These are phyloP conservation scores for Bucorvus abyssinicus DNA, from an alignment of 2,797 vertebrate genomes.

Conservation along the genomic window DNA sequence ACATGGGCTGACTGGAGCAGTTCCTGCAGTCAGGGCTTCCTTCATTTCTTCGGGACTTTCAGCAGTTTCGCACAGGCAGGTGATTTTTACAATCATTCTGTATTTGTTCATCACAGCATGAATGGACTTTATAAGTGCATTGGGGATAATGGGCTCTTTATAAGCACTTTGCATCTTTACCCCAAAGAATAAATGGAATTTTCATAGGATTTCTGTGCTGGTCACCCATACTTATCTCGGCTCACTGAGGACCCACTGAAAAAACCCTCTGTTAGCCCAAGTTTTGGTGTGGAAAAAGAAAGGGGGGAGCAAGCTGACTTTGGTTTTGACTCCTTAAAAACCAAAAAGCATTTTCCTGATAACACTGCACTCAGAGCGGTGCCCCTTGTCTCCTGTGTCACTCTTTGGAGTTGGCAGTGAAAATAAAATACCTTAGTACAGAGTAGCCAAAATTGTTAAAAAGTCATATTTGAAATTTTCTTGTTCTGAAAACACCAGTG, in stretches of 20 bases:
- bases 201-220: neutral
- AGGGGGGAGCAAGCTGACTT: neutral
- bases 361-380: neutral
- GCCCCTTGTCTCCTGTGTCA: neutral
- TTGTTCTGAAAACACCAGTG: neutral
- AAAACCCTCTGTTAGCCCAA: neutral
- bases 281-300: neutral
- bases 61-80: neutral
- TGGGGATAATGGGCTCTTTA: neutral
- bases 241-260: neutral
- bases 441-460: neutral
- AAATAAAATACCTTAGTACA: neutral
- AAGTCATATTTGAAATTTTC: neutral
- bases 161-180: neutral
- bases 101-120: neutral
- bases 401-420: neutral
- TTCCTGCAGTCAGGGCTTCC: neutral
- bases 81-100: neutral
- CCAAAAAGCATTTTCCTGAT: neutral
- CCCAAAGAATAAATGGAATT: neutral
- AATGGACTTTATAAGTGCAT: neutral
- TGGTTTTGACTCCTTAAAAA: neutral
- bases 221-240: neutral
- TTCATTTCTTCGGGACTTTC: neutral
- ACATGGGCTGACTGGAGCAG: neutral